Conservation (phyloP, 2,888 invertebrate species). For the Orthosia gracilis region DNA sequence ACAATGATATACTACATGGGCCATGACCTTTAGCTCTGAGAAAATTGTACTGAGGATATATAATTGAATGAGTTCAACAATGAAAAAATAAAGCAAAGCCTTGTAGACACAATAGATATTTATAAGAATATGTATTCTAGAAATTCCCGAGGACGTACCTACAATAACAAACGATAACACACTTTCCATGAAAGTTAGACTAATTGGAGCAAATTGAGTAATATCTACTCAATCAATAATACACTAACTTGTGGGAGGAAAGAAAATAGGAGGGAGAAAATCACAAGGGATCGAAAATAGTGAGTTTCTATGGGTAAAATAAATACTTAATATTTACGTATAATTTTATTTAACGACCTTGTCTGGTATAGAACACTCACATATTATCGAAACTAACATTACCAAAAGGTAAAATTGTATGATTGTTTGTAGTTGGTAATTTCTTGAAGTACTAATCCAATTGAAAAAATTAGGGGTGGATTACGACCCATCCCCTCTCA, state of each 20-base stretch:
- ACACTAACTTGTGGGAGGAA: not conserved
- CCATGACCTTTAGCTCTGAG: no score
- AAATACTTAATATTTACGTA: not conserved
- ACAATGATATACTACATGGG: no score
- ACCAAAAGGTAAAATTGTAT: no score
- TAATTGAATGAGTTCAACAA: no score
- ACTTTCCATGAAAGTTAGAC: not conserved
- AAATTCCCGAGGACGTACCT: not conserved
- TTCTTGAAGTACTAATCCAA: no score
- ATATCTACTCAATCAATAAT: constrained; percentile 11
- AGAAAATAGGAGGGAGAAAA: not conserved
- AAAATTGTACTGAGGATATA: no score
- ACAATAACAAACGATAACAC: constrained; percentile 14
- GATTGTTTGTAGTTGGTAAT: no score
- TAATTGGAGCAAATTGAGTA: constrained; percentile 8
- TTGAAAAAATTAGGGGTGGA: no score
- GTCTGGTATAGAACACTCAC: not conserved
- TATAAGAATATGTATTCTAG: not conserved
- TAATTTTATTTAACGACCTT: not conserved
- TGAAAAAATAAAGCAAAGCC: not conserved
- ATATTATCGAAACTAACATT: no score
- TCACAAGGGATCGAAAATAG: not conserved
- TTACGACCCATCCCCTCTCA: no score
- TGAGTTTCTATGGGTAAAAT: no score
- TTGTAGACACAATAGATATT: constrained; percentile 11